Evolutionary conservation across 2,888 invertebrate genomes (phyloP).

Genomic region (Neelides folsomi): DNA sequence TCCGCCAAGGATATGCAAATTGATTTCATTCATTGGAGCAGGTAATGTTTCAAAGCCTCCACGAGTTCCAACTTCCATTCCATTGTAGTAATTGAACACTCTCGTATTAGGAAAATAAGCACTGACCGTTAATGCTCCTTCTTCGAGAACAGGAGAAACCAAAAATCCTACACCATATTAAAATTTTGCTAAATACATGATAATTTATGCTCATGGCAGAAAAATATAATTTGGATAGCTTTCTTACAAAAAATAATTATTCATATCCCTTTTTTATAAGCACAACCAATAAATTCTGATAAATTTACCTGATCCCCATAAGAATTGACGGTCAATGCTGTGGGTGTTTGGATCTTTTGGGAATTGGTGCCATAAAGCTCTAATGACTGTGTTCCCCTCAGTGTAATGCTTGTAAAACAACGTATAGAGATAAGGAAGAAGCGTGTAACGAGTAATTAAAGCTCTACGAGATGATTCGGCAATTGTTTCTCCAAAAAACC

Average conservation of each 20-base stretch:
- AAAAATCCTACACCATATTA: conserved; percentile 33
- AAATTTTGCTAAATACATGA: no score
- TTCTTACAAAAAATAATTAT: no score
- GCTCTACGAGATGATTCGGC: conserved; percentile 52
- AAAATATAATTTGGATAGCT: no score
- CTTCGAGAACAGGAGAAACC: conserved; percentile 34
- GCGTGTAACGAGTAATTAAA: conserved; percentile 52
- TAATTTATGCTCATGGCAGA: no score
- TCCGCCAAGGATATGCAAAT: conserved; percentile 54
- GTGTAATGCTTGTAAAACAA: conserved; percentile 47
- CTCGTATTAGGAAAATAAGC: conserved; percentile 31
- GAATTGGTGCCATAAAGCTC: conserved; percentile 51
- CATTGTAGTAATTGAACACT: conserved; percentile 42
- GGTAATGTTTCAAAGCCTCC: conserved; percentile 41
- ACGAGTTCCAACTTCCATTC: conserved; percentile 32
- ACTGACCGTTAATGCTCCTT: conserved; percentile 33
- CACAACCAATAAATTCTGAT: no score
- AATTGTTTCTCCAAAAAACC: conserved; percentile 54
- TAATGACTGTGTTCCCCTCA: conserved; percentile 57
- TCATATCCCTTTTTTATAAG: no score
- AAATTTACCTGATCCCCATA: conserved; percentile 52
- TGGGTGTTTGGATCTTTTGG: conserved; percentile 49
- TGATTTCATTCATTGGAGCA: conserved; percentile 52
- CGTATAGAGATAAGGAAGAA: conserved; percentile 64
- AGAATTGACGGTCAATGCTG: conserved; percentile 58